Evolutionary conservation across 1,140 invertebrate species (phyloP).

Genomic region (Diorhabda elongata): DNA sequence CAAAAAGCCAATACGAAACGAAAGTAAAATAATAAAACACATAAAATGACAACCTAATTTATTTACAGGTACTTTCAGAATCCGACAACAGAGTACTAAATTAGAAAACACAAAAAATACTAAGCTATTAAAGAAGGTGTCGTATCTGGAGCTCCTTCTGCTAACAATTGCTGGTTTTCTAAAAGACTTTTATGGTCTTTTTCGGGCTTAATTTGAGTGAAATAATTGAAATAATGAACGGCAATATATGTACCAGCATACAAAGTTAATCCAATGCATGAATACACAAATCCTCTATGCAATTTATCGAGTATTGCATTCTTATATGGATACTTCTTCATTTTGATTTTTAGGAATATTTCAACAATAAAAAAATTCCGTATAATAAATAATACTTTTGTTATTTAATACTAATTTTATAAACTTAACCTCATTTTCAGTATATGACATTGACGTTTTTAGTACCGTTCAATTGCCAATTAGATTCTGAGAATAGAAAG

Average conservation of each 20-base stretch:
- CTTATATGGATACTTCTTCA: slow-evolving; percentile 49
- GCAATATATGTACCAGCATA: slow-evolving; percentile 48
- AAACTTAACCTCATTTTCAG: not conserved
- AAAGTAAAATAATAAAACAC: no score
- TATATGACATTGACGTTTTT: not conserved
- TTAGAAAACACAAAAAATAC: not conserved
- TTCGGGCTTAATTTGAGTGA: slow-evolving; percentile 49
- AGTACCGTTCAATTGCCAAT: no score
- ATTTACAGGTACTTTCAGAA: not conserved
- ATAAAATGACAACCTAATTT: not conserved
- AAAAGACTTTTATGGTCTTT: slow-evolving; percentile 46
- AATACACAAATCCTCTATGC: slow-evolving; percentile 51
- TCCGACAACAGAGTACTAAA: not conserved
- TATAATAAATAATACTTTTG: not conserved
- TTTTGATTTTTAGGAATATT: slow-evolving; percentile 24
- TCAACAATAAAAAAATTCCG: no score
- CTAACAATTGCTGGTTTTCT: slow-evolving; percentile 48
- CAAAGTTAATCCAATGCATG: slow-evolving; percentile 51
- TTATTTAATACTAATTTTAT: not conserved
- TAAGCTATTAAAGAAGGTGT: slow-evolving; percentile 4
- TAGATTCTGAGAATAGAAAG: no score
- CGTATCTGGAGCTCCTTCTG: slow-evolving; percentile 47
- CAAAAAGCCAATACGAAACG: no score
- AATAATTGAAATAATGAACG: slow-evolving; percentile 50
- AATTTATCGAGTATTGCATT: slow-evolving; percentile 49